phyloP scores from a whole-genome alignment of 2,113 vertebrate genomes.

The Ophthalmolycus amberensis region DNA sequence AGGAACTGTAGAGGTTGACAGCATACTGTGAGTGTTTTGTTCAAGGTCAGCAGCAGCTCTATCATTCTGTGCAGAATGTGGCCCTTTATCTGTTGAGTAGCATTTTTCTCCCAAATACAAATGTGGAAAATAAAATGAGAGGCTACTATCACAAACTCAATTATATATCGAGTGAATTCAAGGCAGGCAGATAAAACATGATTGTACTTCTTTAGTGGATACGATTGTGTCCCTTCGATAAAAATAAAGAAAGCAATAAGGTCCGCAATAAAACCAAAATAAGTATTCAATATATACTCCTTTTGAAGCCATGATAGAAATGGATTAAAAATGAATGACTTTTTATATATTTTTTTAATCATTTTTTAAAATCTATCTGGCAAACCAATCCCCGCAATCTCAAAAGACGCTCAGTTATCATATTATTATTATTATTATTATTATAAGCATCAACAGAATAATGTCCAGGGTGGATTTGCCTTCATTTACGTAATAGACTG shows the following conservation, averaged over 20 bases:
- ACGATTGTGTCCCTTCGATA: constrained; percentile 2
- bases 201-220: constrained; percentile 16
- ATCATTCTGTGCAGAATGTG: not conserved
- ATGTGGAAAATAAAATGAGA: constrained; percentile 29
- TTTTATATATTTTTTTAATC: not conserved
- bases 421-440: too few species aligned
- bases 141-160: constrained; percentile 16
- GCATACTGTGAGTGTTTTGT: not conserved
- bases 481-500: not conserved
- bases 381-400: not conserved
- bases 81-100: constrained; percentile 4
- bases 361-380: not conserved
- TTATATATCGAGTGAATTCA: constrained; percentile 11
- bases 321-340: not conserved
- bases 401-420: not conserved
- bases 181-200: constrained; percentile 29
- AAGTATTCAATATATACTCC: not conserved
- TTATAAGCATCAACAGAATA: not conserved
- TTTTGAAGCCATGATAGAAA: constrained; percentile 7
- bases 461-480: not conserved
- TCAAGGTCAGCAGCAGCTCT: constrained; percentile 13
- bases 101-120: constrained; percentile 11
- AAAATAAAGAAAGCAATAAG: constrained; percentile 4
- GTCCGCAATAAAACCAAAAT: constrained; percentile 25
- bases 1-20: not conserved